Evolutionary conservation across 1,140 invertebrate genomes (phyloP).

Genomic region (Aricia agestis): DNA sequence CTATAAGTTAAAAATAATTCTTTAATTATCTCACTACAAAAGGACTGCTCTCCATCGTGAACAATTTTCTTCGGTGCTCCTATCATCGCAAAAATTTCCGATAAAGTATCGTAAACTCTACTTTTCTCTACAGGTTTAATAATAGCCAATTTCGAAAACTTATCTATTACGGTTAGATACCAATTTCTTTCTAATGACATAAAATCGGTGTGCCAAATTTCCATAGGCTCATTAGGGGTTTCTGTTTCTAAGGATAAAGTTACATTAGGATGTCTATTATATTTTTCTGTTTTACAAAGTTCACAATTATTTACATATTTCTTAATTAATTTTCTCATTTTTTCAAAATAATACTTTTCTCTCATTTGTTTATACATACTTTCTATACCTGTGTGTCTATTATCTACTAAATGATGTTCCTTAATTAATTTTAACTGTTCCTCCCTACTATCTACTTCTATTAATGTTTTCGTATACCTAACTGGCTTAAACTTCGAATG

Average conservation of each 20-base stretch:
- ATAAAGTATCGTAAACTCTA: constrained; percentile 18
- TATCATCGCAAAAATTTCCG: constrained; percentile 20
- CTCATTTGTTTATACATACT: constrained; percentile 14
- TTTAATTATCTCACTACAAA: constrained; percentile 26
- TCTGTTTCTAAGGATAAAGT: constrained; percentile 3
- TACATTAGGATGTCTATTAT: constrained; percentile 14
- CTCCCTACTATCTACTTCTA: too few species aligned
- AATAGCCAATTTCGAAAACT: constrained; percentile 18
- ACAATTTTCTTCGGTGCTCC: constrained; percentile 27
- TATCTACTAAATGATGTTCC: constrained; percentile 9
- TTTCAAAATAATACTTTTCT: constrained; percentile 10
- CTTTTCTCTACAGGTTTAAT: constrained; percentile 18
- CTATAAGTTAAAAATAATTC: constrained; percentile 23
- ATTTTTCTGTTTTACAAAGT: constrained; percentile 14
- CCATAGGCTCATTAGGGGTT: constrained; percentile 10
- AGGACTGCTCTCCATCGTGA: constrained; percentile 29
- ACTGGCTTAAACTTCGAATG: too few species aligned
- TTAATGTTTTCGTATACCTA: too few species aligned
- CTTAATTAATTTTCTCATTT: neutral
- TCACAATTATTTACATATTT: constrained; percentile 11
- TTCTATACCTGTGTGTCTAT: constrained; percentile 12
- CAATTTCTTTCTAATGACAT: constrained; percentile 16
- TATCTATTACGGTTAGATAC: constrained; percentile 17
- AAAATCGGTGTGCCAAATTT: constrained; percentile 16
- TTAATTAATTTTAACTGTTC: neutral